Percentiles rank a stretch among this genome's conserved stretches.
phyloP scores from a whole-genome alignment of 1,140 invertebrate genomes.

The Dysdera silvatica region DNA sequence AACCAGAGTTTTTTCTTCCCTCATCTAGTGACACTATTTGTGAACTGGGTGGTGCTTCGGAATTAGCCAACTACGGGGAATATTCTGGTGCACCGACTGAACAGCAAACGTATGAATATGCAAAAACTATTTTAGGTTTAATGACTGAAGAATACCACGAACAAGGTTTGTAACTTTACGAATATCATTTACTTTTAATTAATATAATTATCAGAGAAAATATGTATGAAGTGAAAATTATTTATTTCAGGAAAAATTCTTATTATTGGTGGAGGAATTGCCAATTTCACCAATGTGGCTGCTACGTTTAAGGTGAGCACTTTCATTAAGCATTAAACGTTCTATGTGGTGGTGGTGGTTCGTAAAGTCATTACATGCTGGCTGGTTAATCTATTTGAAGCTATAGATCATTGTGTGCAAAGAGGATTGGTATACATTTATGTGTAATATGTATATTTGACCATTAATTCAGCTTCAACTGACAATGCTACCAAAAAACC shows the following conservation, averaged over 20 bases:
- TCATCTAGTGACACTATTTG: slow-evolving; percentile 83
- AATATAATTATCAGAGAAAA: not conserved
- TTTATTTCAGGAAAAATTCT: slow-evolving; percentile 58
- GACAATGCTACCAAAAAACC: too few species aligned
- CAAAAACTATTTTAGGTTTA: slow-evolving; percentile 88
- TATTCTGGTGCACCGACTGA: slow-evolving; percentile 98
- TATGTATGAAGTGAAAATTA: not conserved
- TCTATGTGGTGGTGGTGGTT: too few species aligned
- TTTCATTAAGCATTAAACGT: too few species aligned
- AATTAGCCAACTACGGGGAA: slow-evolving; percentile 98
- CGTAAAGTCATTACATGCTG: too few species aligned
- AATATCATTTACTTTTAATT: not conserved
- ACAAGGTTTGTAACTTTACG: slow-evolving; percentile 48
- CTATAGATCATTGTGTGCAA: too few species aligned
- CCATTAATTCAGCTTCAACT: too few species aligned
- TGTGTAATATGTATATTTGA: too few species aligned
- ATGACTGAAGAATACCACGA: slow-evolving; percentile 88
- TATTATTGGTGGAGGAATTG: slow-evolving; percentile 97
- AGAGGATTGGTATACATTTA: too few species aligned
- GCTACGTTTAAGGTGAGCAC: slow-evolving; percentile 87
- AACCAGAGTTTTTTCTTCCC: too few species aligned
- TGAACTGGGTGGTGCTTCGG: slow-evolving; percentile 82
- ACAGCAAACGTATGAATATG: slow-evolving; percentile 98
- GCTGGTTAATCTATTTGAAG: too few species aligned
- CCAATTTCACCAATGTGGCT: slow-evolving; percentile 99